Evolutionary conservation across 1,140 invertebrate species (phyloP).

Genomic region (Brachionus manjavacas): DNA sequence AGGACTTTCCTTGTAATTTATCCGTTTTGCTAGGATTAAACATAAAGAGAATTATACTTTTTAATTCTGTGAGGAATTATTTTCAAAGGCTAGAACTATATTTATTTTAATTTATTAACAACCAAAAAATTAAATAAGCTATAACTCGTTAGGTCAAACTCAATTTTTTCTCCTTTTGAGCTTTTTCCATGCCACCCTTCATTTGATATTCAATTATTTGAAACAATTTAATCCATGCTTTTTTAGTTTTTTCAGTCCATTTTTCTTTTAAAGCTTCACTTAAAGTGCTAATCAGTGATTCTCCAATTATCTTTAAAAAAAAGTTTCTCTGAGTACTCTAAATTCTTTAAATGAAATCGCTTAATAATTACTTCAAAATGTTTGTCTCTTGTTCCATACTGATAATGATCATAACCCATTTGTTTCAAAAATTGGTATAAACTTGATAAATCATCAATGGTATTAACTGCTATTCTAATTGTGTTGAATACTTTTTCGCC

Average conservation of each 20-base stretch:
- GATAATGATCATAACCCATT: slow-evolving; percentile 20
- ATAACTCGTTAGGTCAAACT: background rate
- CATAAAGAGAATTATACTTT: no score
- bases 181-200: background rate
- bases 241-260: slow-evolving; percentile 22
- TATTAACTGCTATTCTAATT: slow-evolving; percentile 9
- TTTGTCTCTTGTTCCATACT: slow-evolving; percentile 9
- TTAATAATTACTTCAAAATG: slow-evolving; percentile 1
- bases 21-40: no score
- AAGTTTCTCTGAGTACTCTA: background rate
- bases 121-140: no score
- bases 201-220: slow-evolving; percentile 27
- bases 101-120: background rate
- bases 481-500: slow-evolving; percentile 32
- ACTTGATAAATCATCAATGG: background rate
- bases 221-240: slow-evolving; percentile 22
- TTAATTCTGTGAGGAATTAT: no score
- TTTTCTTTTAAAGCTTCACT: slow-evolving; percentile 10
- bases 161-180: background rate
- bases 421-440: background rate
- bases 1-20: no score
- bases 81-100: no score
- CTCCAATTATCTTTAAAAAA: background rate
- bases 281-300: slow-evolving; percentile 1
- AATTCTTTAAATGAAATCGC: background rate